Percentiles rank a stretch among this genome's conserved stretches.
Conservation (phyloP, 2,888 invertebrate genomes). For the Ormyrus thymus region DNA sequence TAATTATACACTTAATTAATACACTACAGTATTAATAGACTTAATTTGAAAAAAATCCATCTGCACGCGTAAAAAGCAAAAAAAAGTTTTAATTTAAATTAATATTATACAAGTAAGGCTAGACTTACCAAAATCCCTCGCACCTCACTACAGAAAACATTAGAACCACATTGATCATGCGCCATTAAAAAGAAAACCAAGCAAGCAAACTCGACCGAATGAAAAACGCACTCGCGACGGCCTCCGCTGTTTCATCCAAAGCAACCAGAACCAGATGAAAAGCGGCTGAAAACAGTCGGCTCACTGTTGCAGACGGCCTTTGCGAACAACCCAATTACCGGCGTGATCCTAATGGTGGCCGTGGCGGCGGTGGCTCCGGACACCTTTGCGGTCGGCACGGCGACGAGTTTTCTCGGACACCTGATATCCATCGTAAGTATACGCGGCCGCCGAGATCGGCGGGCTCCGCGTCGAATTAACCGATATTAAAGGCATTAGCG, state of each 20-base stretch:
- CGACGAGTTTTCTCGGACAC: conserved; percentile 68
- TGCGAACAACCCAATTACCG: conserved; percentile 75
- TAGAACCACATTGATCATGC: background rate
- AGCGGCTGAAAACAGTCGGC: background rate
- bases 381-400: conserved; percentile 63
- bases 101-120: no score
- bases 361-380: conserved; percentile 67
- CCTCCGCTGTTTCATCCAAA: background rate
- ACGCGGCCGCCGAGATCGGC: no score
- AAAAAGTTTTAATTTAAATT: no score
- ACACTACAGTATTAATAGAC: no score
- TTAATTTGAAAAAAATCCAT: no score
- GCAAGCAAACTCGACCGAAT: no score
- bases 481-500: no score
- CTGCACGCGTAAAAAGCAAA: no score
- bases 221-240: no score
- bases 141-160: background rate
- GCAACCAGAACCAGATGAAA: background rate
- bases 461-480: no score
- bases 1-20: no score
- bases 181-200: background rate
- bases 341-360: conserved; percentile 71
- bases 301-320: conserved; percentile 69
- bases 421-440: conserved; percentile 68
- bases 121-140: no score